Percentiles rank a stretch among this genome's conserved stretches.
phyloP scores from a whole-genome alignment of 2,797 vertebrate species.

The Sardinella longiceps region DNA sequence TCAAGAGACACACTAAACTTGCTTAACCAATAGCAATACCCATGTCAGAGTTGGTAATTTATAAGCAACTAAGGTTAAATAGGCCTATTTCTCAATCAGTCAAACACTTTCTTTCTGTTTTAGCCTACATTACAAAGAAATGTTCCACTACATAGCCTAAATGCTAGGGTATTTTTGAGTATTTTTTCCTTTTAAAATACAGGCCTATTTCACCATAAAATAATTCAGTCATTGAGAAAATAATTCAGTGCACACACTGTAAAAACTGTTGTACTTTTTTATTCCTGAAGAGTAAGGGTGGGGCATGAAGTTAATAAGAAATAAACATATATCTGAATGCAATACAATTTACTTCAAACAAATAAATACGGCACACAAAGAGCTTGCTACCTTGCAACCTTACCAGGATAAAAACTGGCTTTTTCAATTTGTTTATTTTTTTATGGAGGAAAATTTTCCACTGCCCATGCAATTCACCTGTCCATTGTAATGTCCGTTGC shows the following conservation, averaged over 20 bases:
- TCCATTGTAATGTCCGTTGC: constrained; percentile 20
- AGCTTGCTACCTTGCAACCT: background rate
- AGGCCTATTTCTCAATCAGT: background rate
- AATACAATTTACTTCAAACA: background rate
- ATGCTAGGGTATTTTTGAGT: too few relatives aligned
- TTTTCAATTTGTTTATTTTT: background rate
- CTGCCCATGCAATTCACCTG: background rate
- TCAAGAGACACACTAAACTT: background rate
- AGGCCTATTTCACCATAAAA: background rate
- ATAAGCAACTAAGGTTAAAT: background rate
- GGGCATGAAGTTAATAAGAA: background rate
- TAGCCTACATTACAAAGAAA: too few relatives aligned
- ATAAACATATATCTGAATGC: too few relatives aligned
- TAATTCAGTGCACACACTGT: background rate
- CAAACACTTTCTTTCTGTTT: too few relatives aligned
- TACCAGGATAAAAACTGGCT: background rate
- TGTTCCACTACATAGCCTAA: too few relatives aligned
- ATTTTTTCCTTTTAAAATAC: too few relatives aligned
- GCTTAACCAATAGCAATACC: background rate
- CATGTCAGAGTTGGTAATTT: background rate
- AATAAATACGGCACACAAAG: background rate
- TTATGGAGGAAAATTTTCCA: background rate
- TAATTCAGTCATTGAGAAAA: background rate
- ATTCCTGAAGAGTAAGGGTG: background rate
- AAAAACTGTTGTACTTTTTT: background rate